Base-by-base conservation (phyloP, 2,888 invertebrate genomes). In the Caenorhabditis sp. region DNA sequence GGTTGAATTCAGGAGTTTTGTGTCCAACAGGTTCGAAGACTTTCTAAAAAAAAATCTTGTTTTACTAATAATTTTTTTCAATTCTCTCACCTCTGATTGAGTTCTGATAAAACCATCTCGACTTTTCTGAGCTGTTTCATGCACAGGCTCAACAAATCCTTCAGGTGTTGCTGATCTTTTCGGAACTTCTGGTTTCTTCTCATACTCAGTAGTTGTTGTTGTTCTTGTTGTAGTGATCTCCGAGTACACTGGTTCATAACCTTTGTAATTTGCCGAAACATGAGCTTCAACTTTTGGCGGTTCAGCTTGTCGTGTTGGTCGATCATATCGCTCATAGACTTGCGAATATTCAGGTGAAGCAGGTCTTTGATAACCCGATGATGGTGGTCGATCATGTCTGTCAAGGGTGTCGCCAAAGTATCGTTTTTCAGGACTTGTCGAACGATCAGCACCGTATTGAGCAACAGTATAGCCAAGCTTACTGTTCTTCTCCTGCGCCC, bases 391-490 rank as follows among this genome's bases (percentile, higher is more conserved):
- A 19, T 66, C 65, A 19, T 65, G 65, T 54, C 68, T 72, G 26
- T 79, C 79, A 21, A 78, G 61, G 1, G 78, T 77, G 57, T 78
- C 78, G 53, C 79, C 79, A 50, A 76, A 77, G 55, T 79, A 72
- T n/a, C 72, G 50, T 66, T 59, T 71, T 57, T 78, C 69, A 24
- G 76, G 70, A 31, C 76, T 76, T 0, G 72, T 51, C 53, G 31
- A 31, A 31, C 73, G 51, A 31, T 60, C 64, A 10, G 67, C 77
- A 43, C 83, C 83, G 36, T 84, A 85, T 27, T 81, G 79, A 14
- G 85, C 84, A 23, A 86, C 85, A 24, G 86, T 86, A 68, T 84
- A 86, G 19, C 74, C 74, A 10, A 74, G 62, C 14, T 68, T 68
- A 14, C 31, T 50, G 8, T 68, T 62, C 37, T 65, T 69, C 21